Percentiles rank a stretch among this genome's conserved stretches.
Evolutionary conservation across 2,113 vertebrate species (phyloP).

Genomic region (Piprites chloris): DNA sequence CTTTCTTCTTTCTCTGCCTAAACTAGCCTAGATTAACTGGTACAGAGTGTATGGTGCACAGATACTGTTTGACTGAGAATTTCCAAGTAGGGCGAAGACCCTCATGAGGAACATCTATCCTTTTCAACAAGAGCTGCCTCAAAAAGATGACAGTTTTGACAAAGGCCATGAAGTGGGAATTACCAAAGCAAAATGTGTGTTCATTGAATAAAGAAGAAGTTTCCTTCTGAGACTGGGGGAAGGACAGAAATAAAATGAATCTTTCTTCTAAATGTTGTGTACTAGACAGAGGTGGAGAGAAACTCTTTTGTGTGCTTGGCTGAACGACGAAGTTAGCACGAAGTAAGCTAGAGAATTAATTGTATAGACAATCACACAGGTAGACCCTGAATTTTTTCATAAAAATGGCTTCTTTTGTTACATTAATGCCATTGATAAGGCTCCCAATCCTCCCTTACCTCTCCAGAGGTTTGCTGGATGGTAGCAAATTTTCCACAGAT

Average conservation of each 20-base stretch:
- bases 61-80: background rate
- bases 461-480: background rate
- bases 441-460: background rate
- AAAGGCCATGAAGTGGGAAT: background rate
- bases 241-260: background rate
- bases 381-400: background rate
- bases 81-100: background rate
- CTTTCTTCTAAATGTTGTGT: background rate
- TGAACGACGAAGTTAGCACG: background rate
- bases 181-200: background rate
- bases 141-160: background rate
- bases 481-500: background rate
- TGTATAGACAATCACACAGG: background rate
- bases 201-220: background rate
- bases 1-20: background rate
- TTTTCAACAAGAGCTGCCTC: background rate
- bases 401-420: background rate
- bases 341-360: background rate
- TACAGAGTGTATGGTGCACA: background rate
- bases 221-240: background rate
- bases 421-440: accelerated
- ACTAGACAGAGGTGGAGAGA: background rate
- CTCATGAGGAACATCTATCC: background rate
- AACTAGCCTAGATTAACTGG: background rate
- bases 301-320: background rate